Evolutionary conservation across 2,113 vertebrate species (phyloP).

Genomic region (Podiceps cristatus): DNA sequence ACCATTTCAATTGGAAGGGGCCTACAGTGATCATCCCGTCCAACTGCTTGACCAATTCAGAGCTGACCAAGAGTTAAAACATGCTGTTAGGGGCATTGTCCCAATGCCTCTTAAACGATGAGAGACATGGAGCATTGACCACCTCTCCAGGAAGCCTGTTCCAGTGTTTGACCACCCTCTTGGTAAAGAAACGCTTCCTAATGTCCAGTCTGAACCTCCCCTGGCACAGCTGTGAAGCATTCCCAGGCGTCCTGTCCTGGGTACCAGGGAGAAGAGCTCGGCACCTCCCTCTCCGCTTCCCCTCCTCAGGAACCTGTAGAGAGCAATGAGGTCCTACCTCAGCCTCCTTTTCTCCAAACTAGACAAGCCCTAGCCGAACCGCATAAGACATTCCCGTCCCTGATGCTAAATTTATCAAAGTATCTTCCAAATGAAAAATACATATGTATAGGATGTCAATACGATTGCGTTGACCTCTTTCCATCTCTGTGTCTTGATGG

Average conservation of each 20-base stretch:
- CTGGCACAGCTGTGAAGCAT: neutral
- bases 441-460: rapidly evolving
- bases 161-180: no score
- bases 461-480: neutral
- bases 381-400: neutral
- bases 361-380: neutral
- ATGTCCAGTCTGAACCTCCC: neutral
- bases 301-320: no score
- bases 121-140: no score
- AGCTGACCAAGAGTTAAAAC: no score
- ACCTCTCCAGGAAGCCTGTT: no score
- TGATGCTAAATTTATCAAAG: neutral
- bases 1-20: neutral
- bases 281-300: neutral
- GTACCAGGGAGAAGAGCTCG: neutral
- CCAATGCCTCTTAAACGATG: no score
- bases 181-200: neutral
- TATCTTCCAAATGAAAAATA: neutral
- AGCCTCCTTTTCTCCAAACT: neutral
- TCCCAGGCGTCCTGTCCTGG: neutral
- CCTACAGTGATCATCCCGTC: neutral
- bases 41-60: no score
- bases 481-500: neutral
- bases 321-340: no score
- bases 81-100: no score